Base-by-base conservation (phyloP, 2,888 invertebrate genomes). In the Polia nebulosa region DNA sequence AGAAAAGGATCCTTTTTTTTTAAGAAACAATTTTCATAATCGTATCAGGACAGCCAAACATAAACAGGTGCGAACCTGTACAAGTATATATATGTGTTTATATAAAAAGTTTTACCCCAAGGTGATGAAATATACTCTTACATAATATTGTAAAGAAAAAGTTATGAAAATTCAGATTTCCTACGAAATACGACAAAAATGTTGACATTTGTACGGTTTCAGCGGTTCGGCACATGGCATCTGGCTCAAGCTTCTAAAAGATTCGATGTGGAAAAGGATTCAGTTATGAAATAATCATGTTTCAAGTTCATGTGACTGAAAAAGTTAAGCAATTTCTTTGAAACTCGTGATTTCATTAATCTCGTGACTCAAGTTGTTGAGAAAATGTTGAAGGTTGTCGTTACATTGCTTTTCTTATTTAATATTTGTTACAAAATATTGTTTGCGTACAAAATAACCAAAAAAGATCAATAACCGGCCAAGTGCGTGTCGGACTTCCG, bases 281-380 rank as follows among this genome's bases (percentile, higher is more conserved):
- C 15, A 11, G 29, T 47, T 59, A 47, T 32, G 20, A 47, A 67
- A 71, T 59, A n/a, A 32, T 25, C 22, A 5, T 39, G 20, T 32
- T 68, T 13, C n/a, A 17, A 25, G 47, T 39, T 22, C 45, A 61
- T 47, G 60, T 67, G 67, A 67, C 61, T 47, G 8, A n/a, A 25
- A 47, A n/a, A 57, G 27, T 72, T 63, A n/a, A 17, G 15, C 27
- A 72, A 72, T 49, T 34, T 25, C 20, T 61, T 49, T 27, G 2
- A 41, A 68, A 72, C 62, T 41, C 32, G 39, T 61, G 62, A 20
- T 22, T 44, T 15, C 4, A 32, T 6, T 20, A 25, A 65, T 36
- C n/a, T 1, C 27, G 27, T n/a, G 27, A 65, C 29, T 49, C 20
- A 41, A n/a, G n/a, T n/a, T 17, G 25, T 41, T 67, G 13, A n/a